Evolutionary conservation across 2,113 vertebrate species (phyloP).

Genomic region (Scytalopus superciliaris): DNA sequence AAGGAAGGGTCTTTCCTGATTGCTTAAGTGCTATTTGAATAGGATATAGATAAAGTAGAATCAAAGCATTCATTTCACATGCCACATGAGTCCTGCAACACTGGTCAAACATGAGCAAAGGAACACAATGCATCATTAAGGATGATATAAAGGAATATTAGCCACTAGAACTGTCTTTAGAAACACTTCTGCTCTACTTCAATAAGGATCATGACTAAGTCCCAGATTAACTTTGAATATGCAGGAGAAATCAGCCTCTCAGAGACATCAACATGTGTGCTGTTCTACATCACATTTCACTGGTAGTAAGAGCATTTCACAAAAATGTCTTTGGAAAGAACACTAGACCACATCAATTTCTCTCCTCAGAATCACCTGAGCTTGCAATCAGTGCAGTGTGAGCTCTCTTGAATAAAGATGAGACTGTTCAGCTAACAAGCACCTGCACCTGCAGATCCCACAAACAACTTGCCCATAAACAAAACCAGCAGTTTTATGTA

Average conservation of each 20-base stretch:
- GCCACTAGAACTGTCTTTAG: background rate
- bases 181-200: background rate
- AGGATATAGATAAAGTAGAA: background rate
- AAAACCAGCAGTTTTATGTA: background rate
- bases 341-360: background rate
- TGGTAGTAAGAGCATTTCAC: background rate
- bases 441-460: constrained; percentile 1
- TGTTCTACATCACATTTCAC: background rate
- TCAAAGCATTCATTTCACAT: background rate
- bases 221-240: background rate
- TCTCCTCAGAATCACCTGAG: background rate
- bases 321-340: background rate
- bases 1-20: background rate
- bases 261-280: background rate
- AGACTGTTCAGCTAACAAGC: background rate
- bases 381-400: background rate
- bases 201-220: background rate
- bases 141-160: background rate
- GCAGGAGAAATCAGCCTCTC: background rate
- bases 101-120: background rate
- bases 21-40: background rate
- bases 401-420: constrained; percentile 27
- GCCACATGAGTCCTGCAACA: background rate
- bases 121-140: background rate
- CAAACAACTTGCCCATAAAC: background rate